These are phyloP conservation scores for Cotesia congregata DNA, from an alignment of 2,888 invertebrate genomes.

Conservation along the genomic window DNA sequence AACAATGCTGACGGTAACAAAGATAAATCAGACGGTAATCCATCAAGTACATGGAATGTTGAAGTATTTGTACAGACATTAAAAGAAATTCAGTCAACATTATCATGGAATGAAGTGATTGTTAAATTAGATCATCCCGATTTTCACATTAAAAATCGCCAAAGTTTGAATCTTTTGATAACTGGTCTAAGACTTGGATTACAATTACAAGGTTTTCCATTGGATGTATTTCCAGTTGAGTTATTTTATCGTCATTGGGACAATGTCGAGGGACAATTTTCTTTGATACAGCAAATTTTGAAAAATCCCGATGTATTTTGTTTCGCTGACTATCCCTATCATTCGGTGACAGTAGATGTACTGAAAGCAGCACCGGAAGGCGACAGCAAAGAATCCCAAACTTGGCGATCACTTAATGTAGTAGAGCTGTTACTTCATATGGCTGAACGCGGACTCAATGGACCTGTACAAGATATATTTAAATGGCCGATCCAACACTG, in stretches of 20 bases:
- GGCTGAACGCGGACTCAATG: slow-evolving; percentile 88
- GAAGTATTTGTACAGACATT: slow-evolving; percentile 94
- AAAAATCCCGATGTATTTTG: slow-evolving; percentile 95
- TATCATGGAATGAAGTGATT: slow-evolving; percentile 95
- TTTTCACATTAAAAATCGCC: slow-evolving; percentile 89
- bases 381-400: slow-evolving; percentile 92
- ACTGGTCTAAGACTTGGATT: slow-evolving; percentile 86
- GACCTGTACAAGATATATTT: slow-evolving; percentile 88
- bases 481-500: slow-evolving; percentile 94
- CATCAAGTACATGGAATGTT: slow-evolving; percentile 86
- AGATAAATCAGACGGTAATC: slow-evolving; percentile 61
- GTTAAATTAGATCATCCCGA: slow-evolving; percentile 91
- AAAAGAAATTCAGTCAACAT: slow-evolving; percentile 84
- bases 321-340: slow-evolving; percentile 92
- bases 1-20: slow-evolving; percentile 73
- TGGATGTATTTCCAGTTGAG: slow-evolving; percentile 87
- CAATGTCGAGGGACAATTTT: slow-evolving; percentile 93
- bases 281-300: slow-evolving; percentile 87
- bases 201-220: slow-evolving; percentile 80
- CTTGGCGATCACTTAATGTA: slow-evolving; percentile 94
- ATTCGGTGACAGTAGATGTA: slow-evolving; percentile 87
- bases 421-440: slow-evolving; percentile 89
- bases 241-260: slow-evolving; percentile 93
- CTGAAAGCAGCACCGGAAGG: slow-evolving; percentile 95
- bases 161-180: slow-evolving; percentile 86